These are phyloP conservation scores for Caerostris darwini DNA, from an alignment of 1,140 invertebrate genomes.

Conservation along the genomic window DNA sequence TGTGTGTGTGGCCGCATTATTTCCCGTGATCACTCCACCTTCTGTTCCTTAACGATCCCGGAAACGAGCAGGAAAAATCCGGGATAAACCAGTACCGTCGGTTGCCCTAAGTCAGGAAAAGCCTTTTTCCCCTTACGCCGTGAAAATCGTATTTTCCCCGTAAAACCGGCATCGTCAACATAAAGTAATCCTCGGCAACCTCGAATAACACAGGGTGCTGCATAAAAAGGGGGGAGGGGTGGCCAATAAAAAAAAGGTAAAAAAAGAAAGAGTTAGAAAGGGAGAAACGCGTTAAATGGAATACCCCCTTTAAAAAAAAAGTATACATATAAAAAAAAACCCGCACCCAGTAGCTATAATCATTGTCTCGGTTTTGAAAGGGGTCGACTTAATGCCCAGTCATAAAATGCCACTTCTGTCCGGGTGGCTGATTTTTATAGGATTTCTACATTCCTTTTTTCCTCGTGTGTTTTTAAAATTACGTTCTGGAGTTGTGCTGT, in stretches of 20 bases:
- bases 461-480: constrained; percentile 25
- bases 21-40: background rate
- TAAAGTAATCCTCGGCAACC: background rate
- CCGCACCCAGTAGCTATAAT: constrained; percentile 11
- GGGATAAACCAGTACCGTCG: constrained; percentile 18
- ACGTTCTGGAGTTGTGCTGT: background rate
- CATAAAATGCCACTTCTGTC: constrained; percentile 29
- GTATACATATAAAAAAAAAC: background rate
- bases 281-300: background rate
- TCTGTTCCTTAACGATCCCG: constrained; percentile 26
- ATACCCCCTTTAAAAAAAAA: background rate
- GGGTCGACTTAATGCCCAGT: constrained; percentile 18
- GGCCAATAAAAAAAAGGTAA: background rate
- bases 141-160: constrained; percentile 27
- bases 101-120: background rate
- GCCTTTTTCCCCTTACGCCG: too few relatives aligned
- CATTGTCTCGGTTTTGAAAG: background rate
- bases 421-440: constrained; percentile 40
- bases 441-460: constrained; percentile 15
- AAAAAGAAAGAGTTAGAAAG: background rate
- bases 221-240: background rate
- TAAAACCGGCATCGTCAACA: constrained; percentile 2
- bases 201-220: background rate
- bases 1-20: background rate
- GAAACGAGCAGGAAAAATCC: background rate